Base-by-base conservation (phyloP, 2,888 invertebrate genomes). In the Eupithecia centaureata region DNA sequence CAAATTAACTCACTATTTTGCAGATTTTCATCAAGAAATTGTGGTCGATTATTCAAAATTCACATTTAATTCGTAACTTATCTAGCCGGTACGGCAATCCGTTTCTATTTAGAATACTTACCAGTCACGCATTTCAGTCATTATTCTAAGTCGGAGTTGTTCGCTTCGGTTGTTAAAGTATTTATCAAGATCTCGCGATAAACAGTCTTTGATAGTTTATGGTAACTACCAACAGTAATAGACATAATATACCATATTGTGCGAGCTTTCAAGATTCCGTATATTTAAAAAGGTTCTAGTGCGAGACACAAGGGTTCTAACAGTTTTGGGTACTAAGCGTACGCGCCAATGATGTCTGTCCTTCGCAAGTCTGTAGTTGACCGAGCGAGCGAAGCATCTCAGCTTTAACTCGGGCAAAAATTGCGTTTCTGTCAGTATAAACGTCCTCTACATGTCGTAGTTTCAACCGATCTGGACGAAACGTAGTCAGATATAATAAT, bases 71-170 rank as follows among this genome's bases (percentile, higher is more conserved):
- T 28, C 8, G 15, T 8, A 56, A n/a, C n/a, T n/a, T 15, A 28
- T 52, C 27, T 27, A 47, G 12, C 42, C 22, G 12, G 47, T 22
- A 42, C 18, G 10, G 10, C 3, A 7, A n/a, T 56, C 28, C 18
- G 28, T 56, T 54, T 57, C 32, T 57, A 57, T 47, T 28, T 52
- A 18, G 32, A 22, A 42, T 18, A 27, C 28, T 10, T 25, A 28
- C 27, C 35, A 25, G 42, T 57, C 57, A 57, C 57, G 57, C 57
- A 22, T 33, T 57, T 32, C 57, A 30, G 57, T 57, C 32, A 32
- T 57, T 57, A 57, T n/a, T 30, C 57, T 22, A 32, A 57, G 32
- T 12, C 22, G 5, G 56, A 30, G 28, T 56, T 30, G 15, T 52
- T 52, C 25, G 57, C 30, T 32, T 57, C 18, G 18, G 56, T 28